Evolutionary conservation across 2,113 vertebrate species (phyloP).

Genomic region (Semnornis frantzii): DNA sequence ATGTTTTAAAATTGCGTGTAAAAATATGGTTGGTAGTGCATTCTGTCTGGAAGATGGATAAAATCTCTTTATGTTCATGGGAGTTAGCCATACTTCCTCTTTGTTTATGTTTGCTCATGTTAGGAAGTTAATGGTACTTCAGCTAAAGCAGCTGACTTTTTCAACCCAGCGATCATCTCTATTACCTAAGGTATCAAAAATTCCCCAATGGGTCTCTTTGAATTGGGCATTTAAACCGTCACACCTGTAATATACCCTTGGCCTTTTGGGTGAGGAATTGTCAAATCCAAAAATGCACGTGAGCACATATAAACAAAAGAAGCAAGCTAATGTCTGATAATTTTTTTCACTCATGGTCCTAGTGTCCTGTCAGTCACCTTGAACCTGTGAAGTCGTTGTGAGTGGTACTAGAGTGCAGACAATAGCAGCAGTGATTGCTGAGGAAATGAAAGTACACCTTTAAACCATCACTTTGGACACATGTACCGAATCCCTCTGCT

Average conservation of each 20-base stretch:
- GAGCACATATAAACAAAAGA: neutral
- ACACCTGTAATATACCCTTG: neutral
- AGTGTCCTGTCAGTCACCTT: neutral
- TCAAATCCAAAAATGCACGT: neutral
- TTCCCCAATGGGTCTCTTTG: neutral
- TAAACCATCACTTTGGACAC: neutral
- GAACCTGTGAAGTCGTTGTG: neutral
- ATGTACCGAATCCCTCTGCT: neutral
- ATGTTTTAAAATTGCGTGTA: neutral
- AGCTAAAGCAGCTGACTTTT: neutral
- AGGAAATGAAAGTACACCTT: neutral
- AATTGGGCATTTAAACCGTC: neutral
- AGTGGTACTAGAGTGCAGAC: neutral
- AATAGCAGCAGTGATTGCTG: neutral
- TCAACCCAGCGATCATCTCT: neutral
- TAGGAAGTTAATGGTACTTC: neutral
- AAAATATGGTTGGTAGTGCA: neutral
- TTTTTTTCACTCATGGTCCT: neutral
- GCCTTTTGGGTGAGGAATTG: neutral
- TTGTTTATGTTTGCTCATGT: neutral
- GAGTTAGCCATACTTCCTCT: neutral
- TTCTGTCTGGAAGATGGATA: neutral
- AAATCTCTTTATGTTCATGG: accelerated
- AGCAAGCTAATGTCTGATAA: neutral
- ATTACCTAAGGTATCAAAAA: neutral